phyloP scores from a whole-genome alignment of 2,797 vertebrate genomes.

The Argya squamiceps region DNA sequence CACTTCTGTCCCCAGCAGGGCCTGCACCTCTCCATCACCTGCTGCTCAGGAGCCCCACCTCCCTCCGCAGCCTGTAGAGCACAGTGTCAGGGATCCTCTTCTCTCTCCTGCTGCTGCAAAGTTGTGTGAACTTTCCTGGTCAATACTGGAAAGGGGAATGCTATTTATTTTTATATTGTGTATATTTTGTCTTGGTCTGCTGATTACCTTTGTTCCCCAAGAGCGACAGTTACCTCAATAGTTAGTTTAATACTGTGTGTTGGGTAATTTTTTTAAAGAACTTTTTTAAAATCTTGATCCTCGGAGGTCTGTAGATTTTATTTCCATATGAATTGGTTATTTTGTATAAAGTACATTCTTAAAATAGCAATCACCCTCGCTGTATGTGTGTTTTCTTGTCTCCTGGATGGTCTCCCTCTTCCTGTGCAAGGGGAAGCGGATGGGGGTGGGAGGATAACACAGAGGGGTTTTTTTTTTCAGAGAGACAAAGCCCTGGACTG shows the following conservation, averaged over 20 bases:
- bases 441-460: not conserved
- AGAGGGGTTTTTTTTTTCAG: not conserved
- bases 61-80: constrained; percentile 1
- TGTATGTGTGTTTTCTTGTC: constrained; percentile 65
- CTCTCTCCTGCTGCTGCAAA: constrained; percentile 70
- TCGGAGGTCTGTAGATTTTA: constrained; percentile 83
- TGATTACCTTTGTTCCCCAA: constrained; percentile 77
- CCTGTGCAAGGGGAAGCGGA: not conserved
- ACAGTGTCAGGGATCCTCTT: constrained; percentile 67
- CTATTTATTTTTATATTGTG: constrained; percentile 85
- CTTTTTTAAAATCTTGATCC: constrained; percentile 80
- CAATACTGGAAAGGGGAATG: constrained; percentile 77
- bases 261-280: constrained; percentile 77
- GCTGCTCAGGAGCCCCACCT: not conserved
- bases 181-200: constrained; percentile 83
- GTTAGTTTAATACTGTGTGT: constrained; percentile 80
- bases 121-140: constrained; percentile 73
- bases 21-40: not conserved
- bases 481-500: not conserved
- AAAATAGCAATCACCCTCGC: constrained; percentile 73
- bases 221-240: constrained; percentile 84
- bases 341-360: constrained; percentile 85
- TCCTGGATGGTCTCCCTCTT: constrained; percentile 24
- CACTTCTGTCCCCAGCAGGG: not conserved
- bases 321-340: constrained; percentile 85